Conservation (phyloP, 2,888 invertebrate genomes). For the Glomeris marginata region DNA sequence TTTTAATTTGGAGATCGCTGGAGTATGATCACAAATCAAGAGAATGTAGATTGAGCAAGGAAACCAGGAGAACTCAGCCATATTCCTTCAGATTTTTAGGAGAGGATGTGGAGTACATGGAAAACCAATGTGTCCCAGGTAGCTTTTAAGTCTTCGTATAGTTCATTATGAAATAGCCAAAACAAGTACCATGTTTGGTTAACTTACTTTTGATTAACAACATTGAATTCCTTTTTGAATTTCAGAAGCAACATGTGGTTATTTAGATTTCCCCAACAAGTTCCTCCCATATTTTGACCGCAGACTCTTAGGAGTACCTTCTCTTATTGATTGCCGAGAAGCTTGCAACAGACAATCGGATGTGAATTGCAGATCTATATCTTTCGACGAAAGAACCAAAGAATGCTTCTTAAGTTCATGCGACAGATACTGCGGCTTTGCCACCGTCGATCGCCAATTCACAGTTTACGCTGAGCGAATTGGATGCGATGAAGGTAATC, state of each 20-base stretch:
- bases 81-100: conserved; percentile 29
- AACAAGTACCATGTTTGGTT: background rate
- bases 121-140: conserved; percentile 39
- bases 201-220: too few relatives aligned
- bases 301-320: conserved; percentile 1
- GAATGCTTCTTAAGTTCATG: conserved; percentile 14
- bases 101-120: conserved; percentile 36
- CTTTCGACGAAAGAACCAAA: conserved; percentile 7
- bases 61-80: conserved; percentile 36
- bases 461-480: conserved; percentile 8
- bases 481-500: background rate
- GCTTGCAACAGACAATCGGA: conserved; percentile 4
- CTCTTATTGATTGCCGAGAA: conserved; percentile 7
- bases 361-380: conserved; percentile 10
- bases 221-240: background rate
- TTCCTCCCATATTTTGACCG: conserved; percentile 10
- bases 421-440: conserved; percentile 11
- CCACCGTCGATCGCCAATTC: background rate
- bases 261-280: conserved; percentile 9
- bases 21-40: conserved; percentile 34
- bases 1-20: conserved; percentile 27
- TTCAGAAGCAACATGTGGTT: conserved; percentile 11
- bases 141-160: conserved; percentile 14
- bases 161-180: background rate
- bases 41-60: conserved; percentile 34